phyloP scores from a whole-genome alignment of 2,113 vertebrate genomes.

The Phoenicopterus ruber region DNA sequence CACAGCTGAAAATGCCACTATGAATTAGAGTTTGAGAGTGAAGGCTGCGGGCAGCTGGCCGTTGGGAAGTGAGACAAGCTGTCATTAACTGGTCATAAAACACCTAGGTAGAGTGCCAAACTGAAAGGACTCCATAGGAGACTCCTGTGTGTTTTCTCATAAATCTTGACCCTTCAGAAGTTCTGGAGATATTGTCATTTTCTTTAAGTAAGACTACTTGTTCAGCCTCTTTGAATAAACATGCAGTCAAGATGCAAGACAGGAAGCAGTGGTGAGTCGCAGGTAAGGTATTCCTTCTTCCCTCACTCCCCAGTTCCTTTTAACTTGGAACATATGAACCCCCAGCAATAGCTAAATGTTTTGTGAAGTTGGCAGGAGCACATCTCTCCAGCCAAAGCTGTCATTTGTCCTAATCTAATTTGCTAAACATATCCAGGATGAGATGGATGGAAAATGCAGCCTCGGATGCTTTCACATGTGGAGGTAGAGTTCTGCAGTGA shows the following conservation, averaged over 20 bases:
- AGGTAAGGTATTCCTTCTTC: background rate
- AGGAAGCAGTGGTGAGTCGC: background rate
- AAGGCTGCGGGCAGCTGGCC: background rate
- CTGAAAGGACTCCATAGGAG: background rate
- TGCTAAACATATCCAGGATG: background rate
- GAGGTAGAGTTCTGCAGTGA: background rate
- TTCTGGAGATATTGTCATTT: background rate
- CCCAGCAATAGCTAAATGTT: background rate
- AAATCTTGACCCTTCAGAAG: background rate
- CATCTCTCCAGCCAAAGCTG: background rate
- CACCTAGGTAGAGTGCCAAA: background rate
- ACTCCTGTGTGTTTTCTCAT: background rate
- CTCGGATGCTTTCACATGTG: background rate
- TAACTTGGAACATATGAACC: background rate
- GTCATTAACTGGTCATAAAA: background rate
- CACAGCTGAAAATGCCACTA: background rate
- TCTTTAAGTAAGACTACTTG: background rate
- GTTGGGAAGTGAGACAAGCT: background rate
- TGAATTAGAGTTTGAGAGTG: background rate
- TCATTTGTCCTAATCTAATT: background rate
- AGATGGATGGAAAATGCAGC: background rate
- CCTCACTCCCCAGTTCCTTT: background rate
- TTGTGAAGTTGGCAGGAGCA: background rate
- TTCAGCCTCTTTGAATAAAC: background rate
- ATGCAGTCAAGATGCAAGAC: background rate